These are phyloP conservation scores for Phocoena sinus DNA, from an alignment of 2,113 vertebrate genomes.

Conservation along the genomic window DNA sequence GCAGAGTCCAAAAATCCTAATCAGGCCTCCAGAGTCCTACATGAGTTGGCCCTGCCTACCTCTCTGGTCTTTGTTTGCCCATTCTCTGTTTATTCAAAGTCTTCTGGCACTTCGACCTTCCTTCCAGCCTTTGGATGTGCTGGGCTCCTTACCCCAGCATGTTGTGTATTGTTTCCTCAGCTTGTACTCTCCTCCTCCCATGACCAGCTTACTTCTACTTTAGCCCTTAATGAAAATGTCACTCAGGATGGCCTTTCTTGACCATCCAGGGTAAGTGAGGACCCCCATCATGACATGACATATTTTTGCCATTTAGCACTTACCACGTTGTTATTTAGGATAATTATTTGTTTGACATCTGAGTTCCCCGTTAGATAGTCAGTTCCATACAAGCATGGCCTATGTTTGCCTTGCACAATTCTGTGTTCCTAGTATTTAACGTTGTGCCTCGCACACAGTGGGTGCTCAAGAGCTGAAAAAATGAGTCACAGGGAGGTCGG, in stretches of 20 bases:
- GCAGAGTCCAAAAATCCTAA: neutral
- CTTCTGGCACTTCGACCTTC: neutral
- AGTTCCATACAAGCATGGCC: neutral
- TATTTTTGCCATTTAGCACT: neutral
- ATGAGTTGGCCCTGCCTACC: neutral
- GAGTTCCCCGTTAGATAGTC: neutral
- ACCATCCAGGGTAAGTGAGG: neutral
- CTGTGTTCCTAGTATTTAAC: neutral
- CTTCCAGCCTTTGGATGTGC: neutral
- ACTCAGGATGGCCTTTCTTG: neutral
- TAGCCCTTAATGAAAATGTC: neutral
- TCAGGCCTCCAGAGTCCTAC: neutral
- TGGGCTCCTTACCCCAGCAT: neutral
- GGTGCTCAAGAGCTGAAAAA: neutral
- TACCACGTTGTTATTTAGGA: neutral
- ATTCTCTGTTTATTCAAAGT: neutral
- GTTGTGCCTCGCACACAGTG: neutral
- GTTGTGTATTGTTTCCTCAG: neutral
- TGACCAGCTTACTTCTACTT: neutral
- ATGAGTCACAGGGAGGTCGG: neutral
- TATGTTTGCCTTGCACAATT: neutral
- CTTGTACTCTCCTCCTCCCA: neutral
- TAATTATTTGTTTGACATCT: neutral
- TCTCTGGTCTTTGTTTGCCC: neutral
- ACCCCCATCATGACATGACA: neutral